These are phyloP conservation scores for Ichneumoninae sp. DNA, from an alignment of 2,888 invertebrate species.

Conservation along the genomic window DNA sequence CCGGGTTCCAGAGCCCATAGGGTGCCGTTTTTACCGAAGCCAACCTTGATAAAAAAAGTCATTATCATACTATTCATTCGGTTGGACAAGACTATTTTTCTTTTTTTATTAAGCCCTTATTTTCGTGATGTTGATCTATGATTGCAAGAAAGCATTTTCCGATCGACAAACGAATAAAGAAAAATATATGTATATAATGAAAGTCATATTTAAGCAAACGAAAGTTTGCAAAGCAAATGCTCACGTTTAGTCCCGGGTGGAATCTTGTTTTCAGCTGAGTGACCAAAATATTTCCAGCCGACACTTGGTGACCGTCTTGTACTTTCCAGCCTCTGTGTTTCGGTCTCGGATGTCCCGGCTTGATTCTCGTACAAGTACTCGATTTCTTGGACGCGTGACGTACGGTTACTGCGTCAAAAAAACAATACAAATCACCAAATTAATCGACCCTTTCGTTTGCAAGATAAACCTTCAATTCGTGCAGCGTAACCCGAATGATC, in stretches of 20 bases:
- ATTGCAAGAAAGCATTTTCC: too few species aligned
- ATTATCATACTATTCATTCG: neutral
- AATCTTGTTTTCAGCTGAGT: constrained; percentile 90
- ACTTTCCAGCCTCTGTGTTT: constrained; percentile 92
- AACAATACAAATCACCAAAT: neutral
- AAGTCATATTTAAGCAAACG: too few species aligned
- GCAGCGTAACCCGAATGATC: constrained; percentile 38
- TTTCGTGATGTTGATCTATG: too few species aligned
- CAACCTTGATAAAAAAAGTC: constrained; percentile 87
- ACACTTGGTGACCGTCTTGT: constrained; percentile 89
- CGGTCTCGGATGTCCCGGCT: constrained; percentile 87
- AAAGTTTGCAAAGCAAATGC: constrained; percentile 67
- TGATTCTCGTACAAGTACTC: constrained; percentile 90
- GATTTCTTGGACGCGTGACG: constrained; percentile 91
- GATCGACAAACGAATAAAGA: too few species aligned
- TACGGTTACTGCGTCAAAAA: constrained; percentile 82
- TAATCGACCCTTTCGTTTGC: neutral
- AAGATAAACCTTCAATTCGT: neutral
- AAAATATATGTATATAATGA: too few species aligned
- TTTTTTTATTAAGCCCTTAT: too few species aligned
- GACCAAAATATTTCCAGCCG: constrained; percentile 89
- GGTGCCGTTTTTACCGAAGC: constrained; percentile 91
- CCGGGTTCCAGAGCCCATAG: constrained; percentile 93
- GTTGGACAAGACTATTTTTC: too few species aligned
- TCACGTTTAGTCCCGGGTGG: constrained; percentile 92